Evolutionary conservation across 2,113 vertebrate genomes (phyloP).

Genomic region (Sciurus niger): DNA sequence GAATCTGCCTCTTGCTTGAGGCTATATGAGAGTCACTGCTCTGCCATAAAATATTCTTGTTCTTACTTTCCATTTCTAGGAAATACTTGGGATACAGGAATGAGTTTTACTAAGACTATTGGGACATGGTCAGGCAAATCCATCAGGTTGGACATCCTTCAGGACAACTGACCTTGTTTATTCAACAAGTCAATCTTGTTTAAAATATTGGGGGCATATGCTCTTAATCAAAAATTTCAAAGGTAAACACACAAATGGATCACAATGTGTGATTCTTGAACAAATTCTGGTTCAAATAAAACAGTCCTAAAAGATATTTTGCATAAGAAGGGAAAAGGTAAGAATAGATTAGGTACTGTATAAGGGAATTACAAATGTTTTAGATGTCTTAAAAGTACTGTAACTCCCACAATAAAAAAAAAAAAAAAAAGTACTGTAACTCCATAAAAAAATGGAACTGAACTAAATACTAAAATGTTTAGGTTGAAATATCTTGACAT

Average conservation of each 20-base stretch:
- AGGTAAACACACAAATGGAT: neutral
- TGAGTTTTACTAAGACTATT: neutral
- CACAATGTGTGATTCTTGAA: neutral
- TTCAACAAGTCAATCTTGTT: neutral
- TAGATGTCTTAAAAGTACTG: neutral
- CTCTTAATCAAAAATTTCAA: neutral
- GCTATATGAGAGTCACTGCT: neutral
- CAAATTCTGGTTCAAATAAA: slow-evolving; percentile 48
- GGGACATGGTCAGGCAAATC: neutral
- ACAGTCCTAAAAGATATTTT: neutral
- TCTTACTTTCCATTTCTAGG: slow-evolving; percentile 6
- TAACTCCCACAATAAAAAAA: slow-evolving; percentile 32
- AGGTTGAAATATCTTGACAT: neutral
- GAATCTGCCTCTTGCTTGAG: neutral
- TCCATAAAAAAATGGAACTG: slow-evolving; percentile 11
- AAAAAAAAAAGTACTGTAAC: neutral
- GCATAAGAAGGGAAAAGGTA: neutral
- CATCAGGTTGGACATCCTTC: neutral
- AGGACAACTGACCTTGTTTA: neutral
- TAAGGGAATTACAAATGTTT: neutral
- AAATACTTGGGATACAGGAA: neutral
- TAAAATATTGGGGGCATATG: neutral
- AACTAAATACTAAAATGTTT: neutral
- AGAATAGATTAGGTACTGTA: neutral
- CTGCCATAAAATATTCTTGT: neutral